Percentiles rank a stretch among this genome's conserved stretches.
Conservation (phyloP, 2,113 vertebrate genomes). For the Eidolon helvum region DNA sequence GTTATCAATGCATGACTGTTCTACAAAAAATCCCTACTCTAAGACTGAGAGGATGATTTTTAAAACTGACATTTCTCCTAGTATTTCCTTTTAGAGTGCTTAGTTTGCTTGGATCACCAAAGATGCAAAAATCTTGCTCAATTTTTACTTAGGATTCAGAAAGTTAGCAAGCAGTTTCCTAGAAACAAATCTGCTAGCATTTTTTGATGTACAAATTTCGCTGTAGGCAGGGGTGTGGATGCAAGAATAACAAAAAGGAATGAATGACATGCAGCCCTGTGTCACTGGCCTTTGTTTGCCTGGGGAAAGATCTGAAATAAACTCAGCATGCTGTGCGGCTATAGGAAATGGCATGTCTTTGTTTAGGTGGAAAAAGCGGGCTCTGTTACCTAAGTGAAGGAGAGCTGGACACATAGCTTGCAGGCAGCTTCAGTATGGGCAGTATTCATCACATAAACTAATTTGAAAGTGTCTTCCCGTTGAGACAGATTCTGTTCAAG, state of each 20-base stretch:
- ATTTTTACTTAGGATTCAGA: neutral
- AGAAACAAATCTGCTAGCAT: neutral
- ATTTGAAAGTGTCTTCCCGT: neutral
- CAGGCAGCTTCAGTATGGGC: neutral
- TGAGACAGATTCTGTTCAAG: neutral
- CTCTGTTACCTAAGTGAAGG: slow-evolving; percentile 17
- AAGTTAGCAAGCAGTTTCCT: slow-evolving; percentile 16
- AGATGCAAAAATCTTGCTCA: neutral
- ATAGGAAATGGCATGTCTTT: slow-evolving; percentile 37
- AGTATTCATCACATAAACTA: neutral
- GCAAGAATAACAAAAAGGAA: neutral
- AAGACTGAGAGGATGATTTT: neutral
- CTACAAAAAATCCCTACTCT: neutral
- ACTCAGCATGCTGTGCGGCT: slow-evolving; percentile 8
- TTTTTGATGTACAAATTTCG: slow-evolving; percentile 6
- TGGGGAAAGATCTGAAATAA: slow-evolving; percentile 42
- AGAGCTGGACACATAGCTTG: neutral
- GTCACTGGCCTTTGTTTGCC: neutral
- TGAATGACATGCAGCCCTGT: slow-evolving; percentile 32
- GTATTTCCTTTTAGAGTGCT: neutral
- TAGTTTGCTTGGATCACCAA: neutral
- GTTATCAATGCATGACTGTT: neutral
- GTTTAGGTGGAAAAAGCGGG: neutral
- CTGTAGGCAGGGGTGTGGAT: neutral
- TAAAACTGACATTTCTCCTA: neutral